phyloP scores from a whole-genome alignment of 2,888 invertebrate genomes.

The Himalopsyche tibetana region DNA sequence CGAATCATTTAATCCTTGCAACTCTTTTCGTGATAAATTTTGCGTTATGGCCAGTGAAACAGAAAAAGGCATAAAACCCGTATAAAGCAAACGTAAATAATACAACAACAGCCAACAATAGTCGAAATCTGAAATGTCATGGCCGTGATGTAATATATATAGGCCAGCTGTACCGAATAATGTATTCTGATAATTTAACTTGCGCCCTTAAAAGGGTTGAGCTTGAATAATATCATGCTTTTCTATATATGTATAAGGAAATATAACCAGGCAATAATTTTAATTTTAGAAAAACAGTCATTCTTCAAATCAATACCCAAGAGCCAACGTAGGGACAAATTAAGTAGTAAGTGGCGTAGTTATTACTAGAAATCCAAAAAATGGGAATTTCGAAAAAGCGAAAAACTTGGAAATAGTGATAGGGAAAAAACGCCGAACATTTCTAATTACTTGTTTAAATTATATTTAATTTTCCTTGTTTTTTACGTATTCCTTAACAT shows the following conservation, averaged over 20 bases:
- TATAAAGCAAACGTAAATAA: not conserved
- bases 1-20: not conserved
- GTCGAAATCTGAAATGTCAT: constrained; percentile 17
- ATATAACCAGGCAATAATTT: constrained; percentile 1
- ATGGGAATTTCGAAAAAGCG: no score
- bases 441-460: no score
- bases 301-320: not conserved
- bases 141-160: not conserved
- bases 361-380: not conserved
- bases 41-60: not conserved
- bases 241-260: not conserved
- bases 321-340: not conserved
- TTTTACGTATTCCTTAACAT: no score
- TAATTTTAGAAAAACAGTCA: not conserved
- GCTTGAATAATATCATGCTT: not conserved
- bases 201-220: not conserved
- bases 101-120: not conserved
- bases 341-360: not conserved
- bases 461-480: no score
- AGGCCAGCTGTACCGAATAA: not conserved
- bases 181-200: constrained; percentile 3
- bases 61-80: not conserved
- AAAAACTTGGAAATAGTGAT: no score
- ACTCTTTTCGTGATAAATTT: not conserved
- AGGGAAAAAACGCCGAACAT: no score